Evolutionary conservation across 2,113 vertebrate species (phyloP), one percentile per base, ranked within the genome.

Genomic region (Xenus cinereus): DNA sequence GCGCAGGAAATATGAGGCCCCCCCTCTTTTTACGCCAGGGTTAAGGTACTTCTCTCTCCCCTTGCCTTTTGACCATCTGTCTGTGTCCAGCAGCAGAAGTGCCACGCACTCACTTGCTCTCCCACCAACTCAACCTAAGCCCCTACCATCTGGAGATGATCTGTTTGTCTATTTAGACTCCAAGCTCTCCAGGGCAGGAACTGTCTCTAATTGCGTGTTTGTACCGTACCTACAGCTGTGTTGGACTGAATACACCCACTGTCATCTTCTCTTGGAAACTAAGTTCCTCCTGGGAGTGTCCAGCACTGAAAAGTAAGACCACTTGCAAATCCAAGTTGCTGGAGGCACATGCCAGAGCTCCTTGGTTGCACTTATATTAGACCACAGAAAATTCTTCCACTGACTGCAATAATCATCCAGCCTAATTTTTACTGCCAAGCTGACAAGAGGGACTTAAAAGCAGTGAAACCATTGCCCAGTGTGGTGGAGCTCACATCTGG

Each of bases 121-220:
- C 94, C 96, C 93, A 97, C 95, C 95, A 95, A 6, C 93, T 95
- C 93, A 66, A 80, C 82, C 87, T 93, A 93, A 97, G 84, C 80
- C 92, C 92, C 94, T 93, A 46, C 95, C 97, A 97, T 96, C 95
- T 97, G 95, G 94, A 95, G 94, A 95, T 95, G 94, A 96, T 97
- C 97, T 95, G 84, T 96, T 97, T 95, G 97, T 96, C 96, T 95
- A 91, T 97, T 97, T 97, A 97, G 92, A 59, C 71, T 96, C 92
- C 92, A 97, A 97, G 90, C 86, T 97, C 96, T 97, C 96, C 96
- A 54, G 96, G 94, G 95, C 94, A 97, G 94, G 95, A 96, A 95
- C 94, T 95, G 94, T 84, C 94, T 96, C 90, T 96, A 96, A 96
- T 93, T 95, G 94, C 22, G 12, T 94, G 95, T 96, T 95, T 95